phyloP scores from a whole-genome alignment of 2,113 vertebrate genomes.

The Plectropomus leopardus region DNA sequence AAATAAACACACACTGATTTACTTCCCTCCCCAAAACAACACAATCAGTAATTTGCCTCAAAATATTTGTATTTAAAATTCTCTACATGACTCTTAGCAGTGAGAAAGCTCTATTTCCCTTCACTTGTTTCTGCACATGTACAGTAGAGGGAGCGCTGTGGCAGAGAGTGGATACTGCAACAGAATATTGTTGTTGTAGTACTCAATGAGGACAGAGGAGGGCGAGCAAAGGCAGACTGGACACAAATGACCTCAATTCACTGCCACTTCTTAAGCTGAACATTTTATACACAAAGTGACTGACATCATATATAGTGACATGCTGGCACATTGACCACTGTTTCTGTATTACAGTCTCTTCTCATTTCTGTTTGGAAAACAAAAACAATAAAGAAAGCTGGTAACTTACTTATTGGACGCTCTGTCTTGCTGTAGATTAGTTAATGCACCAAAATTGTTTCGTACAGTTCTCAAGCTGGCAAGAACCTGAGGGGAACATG shows the following conservation, averaged over 20 bases:
- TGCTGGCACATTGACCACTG: neutral
- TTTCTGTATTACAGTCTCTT: neutral
- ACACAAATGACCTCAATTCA: neutral
- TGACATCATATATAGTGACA: neutral
- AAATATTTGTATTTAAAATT: neutral
- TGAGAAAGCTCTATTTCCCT: neutral
- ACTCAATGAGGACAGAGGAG: constrained; percentile 63
- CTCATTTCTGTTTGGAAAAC: neutral
- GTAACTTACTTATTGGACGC: constrained; percentile 94
- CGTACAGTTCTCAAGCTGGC: constrained; percentile 98
- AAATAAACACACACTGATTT: constrained; percentile 44
- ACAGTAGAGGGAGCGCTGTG: neutral
- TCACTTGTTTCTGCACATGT: constrained; percentile 1
- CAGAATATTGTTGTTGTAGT: constrained; percentile 70
- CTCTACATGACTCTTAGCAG: neutral
- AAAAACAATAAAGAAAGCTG: neutral
- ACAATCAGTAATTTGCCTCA: neutral
- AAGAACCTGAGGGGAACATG: constrained; percentile 88
- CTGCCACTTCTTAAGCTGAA: neutral
- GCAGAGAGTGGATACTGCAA: no score
- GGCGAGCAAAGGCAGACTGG: constrained; percentile 38
- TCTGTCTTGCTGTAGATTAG: constrained; percentile 96
- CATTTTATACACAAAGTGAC: constrained; percentile 8
- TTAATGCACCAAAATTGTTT: constrained; percentile 98
- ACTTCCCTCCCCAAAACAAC: neutral